Conservation (phyloP, 2,888 invertebrate species). For the Uropetala carovei region DNA sequence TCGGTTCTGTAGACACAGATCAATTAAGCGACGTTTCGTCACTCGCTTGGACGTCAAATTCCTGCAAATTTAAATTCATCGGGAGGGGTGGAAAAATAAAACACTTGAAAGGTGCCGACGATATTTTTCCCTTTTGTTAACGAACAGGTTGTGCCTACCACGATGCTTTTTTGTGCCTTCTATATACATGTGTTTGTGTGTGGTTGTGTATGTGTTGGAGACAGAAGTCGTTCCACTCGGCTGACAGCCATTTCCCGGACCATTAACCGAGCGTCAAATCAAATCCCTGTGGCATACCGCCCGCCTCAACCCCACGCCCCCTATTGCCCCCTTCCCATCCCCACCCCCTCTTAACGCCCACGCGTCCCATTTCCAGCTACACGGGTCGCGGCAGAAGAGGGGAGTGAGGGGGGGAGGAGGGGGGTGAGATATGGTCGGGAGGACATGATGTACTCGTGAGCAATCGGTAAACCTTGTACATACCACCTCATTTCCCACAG, state of each 20-base stretch:
- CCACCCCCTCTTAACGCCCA: neutral
- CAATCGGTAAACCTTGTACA: neutral
- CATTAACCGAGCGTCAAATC: slow-evolving; percentile 23
- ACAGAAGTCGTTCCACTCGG: neutral
- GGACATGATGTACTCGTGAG: neutral
- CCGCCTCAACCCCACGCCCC: neutral
- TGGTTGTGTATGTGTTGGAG: neutral
- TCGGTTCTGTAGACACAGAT: too few species aligned
- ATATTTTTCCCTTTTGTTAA: too few species aligned
- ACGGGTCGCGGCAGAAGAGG: neutral
- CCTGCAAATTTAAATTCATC: too few species aligned
- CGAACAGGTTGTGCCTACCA: neutral
- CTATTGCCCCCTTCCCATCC: too few species aligned
- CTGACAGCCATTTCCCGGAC: slow-evolving; percentile 10
- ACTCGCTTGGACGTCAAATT: too few species aligned
- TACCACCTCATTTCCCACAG: neutral
- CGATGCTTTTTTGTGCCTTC: neutral
- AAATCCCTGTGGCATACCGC: slow-evolving; percentile 10
- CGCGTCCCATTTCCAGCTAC: neutral
- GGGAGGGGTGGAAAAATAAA: too few species aligned
- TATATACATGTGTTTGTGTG: neutral
- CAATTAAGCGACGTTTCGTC: too few species aligned
- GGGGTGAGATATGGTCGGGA: neutral
- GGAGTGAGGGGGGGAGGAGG: neutral
- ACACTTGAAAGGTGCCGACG: too few species aligned